Base-by-base conservation (phyloP, 1,140 invertebrate genomes). In the Lordiphosa clarofinis region DNA sequence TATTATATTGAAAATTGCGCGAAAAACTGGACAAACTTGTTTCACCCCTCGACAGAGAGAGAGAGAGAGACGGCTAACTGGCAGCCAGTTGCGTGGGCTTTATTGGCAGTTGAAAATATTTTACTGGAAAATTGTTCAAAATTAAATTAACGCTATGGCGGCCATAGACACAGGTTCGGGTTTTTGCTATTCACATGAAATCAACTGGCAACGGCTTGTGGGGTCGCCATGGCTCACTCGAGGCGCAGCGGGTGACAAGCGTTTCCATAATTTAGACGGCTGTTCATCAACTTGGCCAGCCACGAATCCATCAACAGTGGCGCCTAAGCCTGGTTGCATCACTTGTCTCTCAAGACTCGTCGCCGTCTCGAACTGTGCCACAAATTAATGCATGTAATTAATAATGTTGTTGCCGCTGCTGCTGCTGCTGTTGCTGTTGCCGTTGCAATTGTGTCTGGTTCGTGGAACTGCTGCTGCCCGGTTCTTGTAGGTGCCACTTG, bases 291-390 rank as follows among this genome's bases (percentile, higher is more conserved):
- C 73, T 43, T 42, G 28, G 52, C 57, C 58, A 72, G 70, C 65
- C 74, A 72, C 50, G 66, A 76, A 87, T 82, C 86, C 86, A 87
- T 87, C 86, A 87, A 78, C 79, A 87, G 78, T 87, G 86, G 86
- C 86, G 86, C 86, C 86, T 87, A 49, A 60, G 47, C 61, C 55
- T 38, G 55, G 49, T 82, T 82, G 78, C 78, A 84, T 70, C 78
- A 84, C 76, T 86, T 86, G 74, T 81, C 63, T 54, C 56, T 58
- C 44, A 43, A n/a, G 24, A 15, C n/a, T 24, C 33, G 44, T 37
- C 28, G 40, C 39, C 49, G 38, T 67, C 31, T 57, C 36, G 48
- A 66, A 56, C 55, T 79, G 66, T 64, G 62, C 79, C 60, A 70
- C 39, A 84, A 84, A 82, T 84, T 73, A 84, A 78, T 84, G 79